These are phyloP conservation scores for Drosophila erecta DNA, from an alignment of 1,140 invertebrate genomes.

Conservation along the genomic window DNA sequence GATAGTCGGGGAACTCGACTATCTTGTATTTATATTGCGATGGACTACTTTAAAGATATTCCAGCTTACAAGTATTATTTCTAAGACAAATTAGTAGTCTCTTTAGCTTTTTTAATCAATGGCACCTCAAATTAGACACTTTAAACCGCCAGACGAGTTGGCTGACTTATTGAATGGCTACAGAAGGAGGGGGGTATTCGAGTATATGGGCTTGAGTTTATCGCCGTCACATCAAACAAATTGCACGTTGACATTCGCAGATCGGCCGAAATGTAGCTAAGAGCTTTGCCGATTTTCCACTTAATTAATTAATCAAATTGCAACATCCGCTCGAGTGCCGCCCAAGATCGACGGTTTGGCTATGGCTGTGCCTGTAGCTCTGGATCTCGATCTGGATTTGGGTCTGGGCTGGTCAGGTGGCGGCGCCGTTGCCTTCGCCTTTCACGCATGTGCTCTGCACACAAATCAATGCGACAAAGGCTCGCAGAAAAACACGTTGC, in stretches of 20 bases:
- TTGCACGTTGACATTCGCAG: conserved; percentile 79
- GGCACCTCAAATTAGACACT: background rate
- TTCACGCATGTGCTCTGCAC: conserved; percentile 58
- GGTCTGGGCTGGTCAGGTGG: conserved; percentile 51
- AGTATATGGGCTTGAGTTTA: conserved; percentile 8
- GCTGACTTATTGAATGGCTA: conserved; percentile 10
- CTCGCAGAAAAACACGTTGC: conserved; percentile 58
- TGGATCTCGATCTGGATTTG: conserved; percentile 25
- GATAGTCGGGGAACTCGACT: no score
- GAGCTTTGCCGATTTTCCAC: conserved; percentile 69
- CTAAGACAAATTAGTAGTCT: no score
- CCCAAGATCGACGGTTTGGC: conserved; percentile 36
- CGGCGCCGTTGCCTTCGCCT: conserved; percentile 49
- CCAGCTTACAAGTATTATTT: no score
- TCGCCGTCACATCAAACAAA: conserved; percentile 66
- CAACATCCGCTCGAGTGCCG: conserved; percentile 67
- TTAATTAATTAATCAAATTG: conserved; percentile 79
- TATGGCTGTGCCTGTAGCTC: background rate
- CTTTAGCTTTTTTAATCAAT: background rate
- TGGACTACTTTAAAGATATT: no score
- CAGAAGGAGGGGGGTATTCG: conserved; percentile 4
- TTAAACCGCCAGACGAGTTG: conserved; percentile 14
- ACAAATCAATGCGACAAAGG: conserved; percentile 60
- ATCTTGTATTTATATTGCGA: no score
- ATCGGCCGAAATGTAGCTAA: conserved; percentile 43